Conservation (phyloP, 1,140 invertebrate species). For the Conopomorpha cramerella region DNA sequence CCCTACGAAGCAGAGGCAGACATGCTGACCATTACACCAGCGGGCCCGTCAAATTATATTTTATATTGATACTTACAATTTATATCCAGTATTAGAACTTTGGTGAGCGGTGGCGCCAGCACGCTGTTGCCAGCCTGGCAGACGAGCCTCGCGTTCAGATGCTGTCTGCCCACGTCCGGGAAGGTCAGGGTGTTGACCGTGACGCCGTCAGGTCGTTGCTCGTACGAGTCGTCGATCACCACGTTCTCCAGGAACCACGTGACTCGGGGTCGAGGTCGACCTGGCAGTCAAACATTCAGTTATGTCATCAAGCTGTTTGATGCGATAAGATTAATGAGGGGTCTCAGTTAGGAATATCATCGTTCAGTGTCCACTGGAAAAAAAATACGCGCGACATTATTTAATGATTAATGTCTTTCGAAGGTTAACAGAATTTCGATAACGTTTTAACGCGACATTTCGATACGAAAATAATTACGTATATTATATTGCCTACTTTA, state of each 20-base stretch:
- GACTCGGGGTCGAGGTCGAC: constrained; percentile 76
- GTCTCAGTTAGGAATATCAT: not conserved
- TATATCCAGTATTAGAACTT: constrained; percentile 79
- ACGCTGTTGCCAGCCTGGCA: constrained; percentile 88
- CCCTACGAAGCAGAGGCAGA: too few species aligned
- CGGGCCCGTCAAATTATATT: too few species aligned
- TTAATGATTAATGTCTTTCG: too few species aligned
- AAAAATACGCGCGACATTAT: too few species aligned
- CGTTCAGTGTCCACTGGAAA: too few species aligned
- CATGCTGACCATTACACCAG: too few species aligned
- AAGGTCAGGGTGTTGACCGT: constrained; percentile 80
- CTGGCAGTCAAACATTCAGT: constrained; percentile 49
- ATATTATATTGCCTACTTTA: too few species aligned
- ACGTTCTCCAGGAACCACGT: constrained; percentile 83
- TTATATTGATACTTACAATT: constrained; percentile 93
- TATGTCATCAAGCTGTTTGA: not conserved
- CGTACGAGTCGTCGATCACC: constrained; percentile 81
- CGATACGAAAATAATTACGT: too few species aligned
- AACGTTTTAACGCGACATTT: too few species aligned
- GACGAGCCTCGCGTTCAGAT: constrained; percentile 76
- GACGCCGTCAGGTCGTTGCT: constrained; percentile 68
- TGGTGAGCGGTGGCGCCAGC: constrained; percentile 72
- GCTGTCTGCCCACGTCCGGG: constrained; percentile 73
- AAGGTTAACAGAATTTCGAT: too few species aligned
- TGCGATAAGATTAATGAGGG: not conserved